These are phyloP conservation scores for Eonycteris spelaea DNA, from an alignment of 2,113 vertebrate genomes.

Conservation along the genomic window DNA sequence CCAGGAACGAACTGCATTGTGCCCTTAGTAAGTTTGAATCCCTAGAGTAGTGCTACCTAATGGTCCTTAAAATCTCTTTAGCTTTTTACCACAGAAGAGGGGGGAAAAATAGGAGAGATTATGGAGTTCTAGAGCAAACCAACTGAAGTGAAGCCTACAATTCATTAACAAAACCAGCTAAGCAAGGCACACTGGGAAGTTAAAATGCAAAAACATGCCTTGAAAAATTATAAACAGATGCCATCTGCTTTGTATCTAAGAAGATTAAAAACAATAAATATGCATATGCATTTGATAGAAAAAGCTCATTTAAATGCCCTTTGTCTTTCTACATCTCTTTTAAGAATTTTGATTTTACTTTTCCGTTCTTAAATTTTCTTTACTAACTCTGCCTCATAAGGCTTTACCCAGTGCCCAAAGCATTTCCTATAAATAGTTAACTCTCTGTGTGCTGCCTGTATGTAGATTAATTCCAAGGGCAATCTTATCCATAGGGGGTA, in stretches of 20 bases:
- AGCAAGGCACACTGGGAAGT: slow-evolving; percentile 40
- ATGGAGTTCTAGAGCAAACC: not conserved
- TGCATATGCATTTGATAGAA: not conserved
- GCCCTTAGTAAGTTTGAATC: slow-evolving; percentile 33
- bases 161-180: slow-evolving; percentile 23
- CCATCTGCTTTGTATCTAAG: not conserved
- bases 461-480: not conserved
- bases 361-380: slow-evolving; percentile 1
- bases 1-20: not conserved
- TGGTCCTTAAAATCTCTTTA: slow-evolving; percentile 36
- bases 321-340: not conserved
- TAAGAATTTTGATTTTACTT: not conserved
- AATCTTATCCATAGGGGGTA: not conserved
- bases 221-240: not conserved
- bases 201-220: slow-evolving; percentile 30
- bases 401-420: not conserved
- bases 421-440: not conserved
- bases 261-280: not conserved
- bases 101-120: not conserved
- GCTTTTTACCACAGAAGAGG: slow-evolving; percentile 52
- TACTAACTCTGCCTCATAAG: not conserved
- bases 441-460: not conserved
- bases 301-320: not conserved
- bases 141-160: not conserved
- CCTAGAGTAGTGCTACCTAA: not conserved